Percentiles rank a stretch among this genome's conserved stretches.
Evolutionary conservation across 2,888 invertebrate genomes (phyloP).

Genomic region (Coelopa pilipes): DNA sequence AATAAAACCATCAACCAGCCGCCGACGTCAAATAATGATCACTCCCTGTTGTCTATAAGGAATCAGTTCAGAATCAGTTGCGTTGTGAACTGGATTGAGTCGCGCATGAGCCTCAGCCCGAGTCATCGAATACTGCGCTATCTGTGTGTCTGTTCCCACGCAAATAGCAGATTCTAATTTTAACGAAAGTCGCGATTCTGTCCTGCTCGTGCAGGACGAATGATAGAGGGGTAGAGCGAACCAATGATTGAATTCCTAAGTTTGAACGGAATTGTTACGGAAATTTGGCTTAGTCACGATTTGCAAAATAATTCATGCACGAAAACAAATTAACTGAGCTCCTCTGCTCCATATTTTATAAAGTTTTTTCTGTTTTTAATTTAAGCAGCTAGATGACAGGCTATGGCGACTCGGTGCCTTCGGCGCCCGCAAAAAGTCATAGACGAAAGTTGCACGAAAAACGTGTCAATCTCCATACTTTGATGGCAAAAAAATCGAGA

Average conservation of each 20-base stretch:
- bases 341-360: not conserved
- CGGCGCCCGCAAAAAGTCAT: not conserved
- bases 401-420: not conserved
- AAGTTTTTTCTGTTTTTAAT: not conserved
- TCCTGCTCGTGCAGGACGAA: too few relatives aligned
- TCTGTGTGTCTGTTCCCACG: not conserved
- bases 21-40: not conserved
- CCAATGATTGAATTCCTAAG: too few relatives aligned
- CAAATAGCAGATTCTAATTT: not conserved
- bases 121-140: too few relatives aligned
- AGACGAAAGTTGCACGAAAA: slow-evolving; percentile 9
- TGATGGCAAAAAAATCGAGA: not conserved
- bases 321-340: not conserved
- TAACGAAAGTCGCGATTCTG: too few relatives aligned
- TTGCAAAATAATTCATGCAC: not conserved
- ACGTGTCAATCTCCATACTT: not conserved
- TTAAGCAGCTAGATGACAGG: slow-evolving; percentile 1
- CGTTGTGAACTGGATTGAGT: too few relatives aligned
- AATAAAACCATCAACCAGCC: too few relatives aligned
- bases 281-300: not conserved
- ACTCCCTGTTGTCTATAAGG: not conserved
- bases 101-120: not conserved
- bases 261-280: too few relatives aligned
- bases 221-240: too few relatives aligned
- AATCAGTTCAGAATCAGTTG: too few relatives aligned